Evolutionary conservation across 2,113 vertebrate species (phyloP).

Genomic region (Grammomys surdaster): DNA sequence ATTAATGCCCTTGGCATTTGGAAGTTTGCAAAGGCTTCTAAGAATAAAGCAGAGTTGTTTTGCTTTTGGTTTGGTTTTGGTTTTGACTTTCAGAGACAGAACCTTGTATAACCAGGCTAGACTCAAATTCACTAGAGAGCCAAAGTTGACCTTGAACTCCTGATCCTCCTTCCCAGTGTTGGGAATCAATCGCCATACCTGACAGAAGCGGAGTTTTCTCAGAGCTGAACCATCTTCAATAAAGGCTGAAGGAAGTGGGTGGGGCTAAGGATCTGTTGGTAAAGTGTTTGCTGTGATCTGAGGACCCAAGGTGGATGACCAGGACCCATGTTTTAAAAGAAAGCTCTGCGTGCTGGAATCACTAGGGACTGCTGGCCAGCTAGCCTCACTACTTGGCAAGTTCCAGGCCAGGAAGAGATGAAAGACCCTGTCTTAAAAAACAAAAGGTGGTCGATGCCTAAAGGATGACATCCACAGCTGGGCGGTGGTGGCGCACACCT

Average conservation of each 20-base stretch:
- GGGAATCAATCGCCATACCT: neutral
- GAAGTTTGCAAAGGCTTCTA: neutral
- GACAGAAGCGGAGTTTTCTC: neutral
- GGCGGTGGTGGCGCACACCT: too few relatives aligned
- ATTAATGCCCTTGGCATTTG: slow-evolving; percentile 19
- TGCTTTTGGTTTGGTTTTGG: neutral
- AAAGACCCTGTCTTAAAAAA: neutral
- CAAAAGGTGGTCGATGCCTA: neutral
- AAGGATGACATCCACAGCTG: neutral
- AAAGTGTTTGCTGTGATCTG: neutral
- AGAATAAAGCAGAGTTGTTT: neutral
- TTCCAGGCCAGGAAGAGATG: neutral
- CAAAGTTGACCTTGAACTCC: neutral
- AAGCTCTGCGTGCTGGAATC: neutral
- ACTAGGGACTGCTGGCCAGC: neutral
- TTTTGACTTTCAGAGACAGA: neutral
- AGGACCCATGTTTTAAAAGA: neutral
- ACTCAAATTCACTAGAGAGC: neutral
- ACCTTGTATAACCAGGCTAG: neutral
- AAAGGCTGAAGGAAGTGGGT: neutral
- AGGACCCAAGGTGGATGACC: neutral
- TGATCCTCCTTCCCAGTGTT: neutral
- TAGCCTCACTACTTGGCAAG: neutral
- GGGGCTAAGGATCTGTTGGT: neutral
- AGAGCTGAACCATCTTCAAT: neutral